A percentile compares a stretch with the other conserved stretches of the same genome.
Conservation (phyloP, 2,888 invertebrate species). For the Tinea trinotella region DNA sequence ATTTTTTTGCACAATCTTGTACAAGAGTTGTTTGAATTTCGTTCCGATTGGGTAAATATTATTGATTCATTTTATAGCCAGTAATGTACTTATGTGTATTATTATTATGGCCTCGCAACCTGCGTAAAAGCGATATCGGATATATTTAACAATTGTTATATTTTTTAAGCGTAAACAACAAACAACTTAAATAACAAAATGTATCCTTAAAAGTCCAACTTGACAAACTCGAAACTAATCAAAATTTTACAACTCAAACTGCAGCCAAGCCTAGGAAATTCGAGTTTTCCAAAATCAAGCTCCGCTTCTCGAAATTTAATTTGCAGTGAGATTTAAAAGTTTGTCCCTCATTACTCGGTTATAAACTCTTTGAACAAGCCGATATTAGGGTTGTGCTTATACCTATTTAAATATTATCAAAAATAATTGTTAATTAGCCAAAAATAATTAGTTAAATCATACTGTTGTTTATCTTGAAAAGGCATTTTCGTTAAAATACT, state of each 20-base stretch:
- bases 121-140: no score
- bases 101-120: no score
- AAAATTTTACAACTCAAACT: conserved; percentile 5
- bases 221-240: conserved; percentile 5
- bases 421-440: no score
- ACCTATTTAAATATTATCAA: no score
- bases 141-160: no score
- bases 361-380: conserved; percentile 8
- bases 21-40: neutral
- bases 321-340: conserved; percentile 17
- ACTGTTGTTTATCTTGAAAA: no score
- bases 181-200: neutral
- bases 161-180: neutral
- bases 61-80: neutral
- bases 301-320: conserved; percentile 13
- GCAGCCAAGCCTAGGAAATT: conserved; percentile 2
- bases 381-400: conserved; percentile 1
- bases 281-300: conserved; percentile 13
- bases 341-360: conserved; percentile 16
- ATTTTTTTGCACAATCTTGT: conserved; percentile 19
- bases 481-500: no score
- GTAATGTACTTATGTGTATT: no score
- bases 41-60: neutral
- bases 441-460: no score
- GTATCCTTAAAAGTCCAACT: neutral